Base-by-base conservation (phyloP, 2,113 vertebrate species). In the Oncorhynchus masou region DNA sequence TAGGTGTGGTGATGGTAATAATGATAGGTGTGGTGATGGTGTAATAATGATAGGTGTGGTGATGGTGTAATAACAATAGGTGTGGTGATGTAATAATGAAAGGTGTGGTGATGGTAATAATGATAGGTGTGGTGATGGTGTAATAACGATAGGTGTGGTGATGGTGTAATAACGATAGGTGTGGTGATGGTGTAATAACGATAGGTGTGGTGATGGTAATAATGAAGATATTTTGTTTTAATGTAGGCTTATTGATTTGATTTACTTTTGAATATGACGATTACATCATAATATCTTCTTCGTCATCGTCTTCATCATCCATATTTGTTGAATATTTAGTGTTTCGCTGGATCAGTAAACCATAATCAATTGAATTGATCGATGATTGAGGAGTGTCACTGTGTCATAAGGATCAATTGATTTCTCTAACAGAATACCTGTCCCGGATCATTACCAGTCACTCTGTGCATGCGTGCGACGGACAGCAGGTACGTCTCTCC, bases 401-500 rank as follows among this genome's bases (percentile, higher is more conserved):
- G 29, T 29, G 0, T 29, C 5, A 4, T 29, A 29, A 29, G 29
- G 29, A 29, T 29, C 6, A n/a, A 19, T 19, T 74, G n/a, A 6
- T 4, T 90, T 75, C 11, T 93, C 85, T 1, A 34, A 7, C 31
- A 34, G 31, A 34, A 34, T 34, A 34, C 31, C 31, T 34, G 31
- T 34, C 31, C 6, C 95, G 95, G 89, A 96, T 98, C 84, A 95
- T 99, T 86, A 95, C 93, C 83, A 97, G 96, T 86, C 97, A 98
- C 81, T 96, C 95, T 0, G 94, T 92, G 48, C 94, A 92, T 27
- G 97, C 95, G 70, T 97, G 96, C 45, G 97, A 99, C 1, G 97
- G 97, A 57, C 93, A 95, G 62, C 91, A 84, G 24, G 83, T 99
- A 90, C 92, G 84, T 19, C 96, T 99, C 62, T 93, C 93, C 86